These are phyloP conservation scores for Lingula anatina DNA, from an alignment of 2,888 invertebrate genomes.

Conservation along the genomic window DNA sequence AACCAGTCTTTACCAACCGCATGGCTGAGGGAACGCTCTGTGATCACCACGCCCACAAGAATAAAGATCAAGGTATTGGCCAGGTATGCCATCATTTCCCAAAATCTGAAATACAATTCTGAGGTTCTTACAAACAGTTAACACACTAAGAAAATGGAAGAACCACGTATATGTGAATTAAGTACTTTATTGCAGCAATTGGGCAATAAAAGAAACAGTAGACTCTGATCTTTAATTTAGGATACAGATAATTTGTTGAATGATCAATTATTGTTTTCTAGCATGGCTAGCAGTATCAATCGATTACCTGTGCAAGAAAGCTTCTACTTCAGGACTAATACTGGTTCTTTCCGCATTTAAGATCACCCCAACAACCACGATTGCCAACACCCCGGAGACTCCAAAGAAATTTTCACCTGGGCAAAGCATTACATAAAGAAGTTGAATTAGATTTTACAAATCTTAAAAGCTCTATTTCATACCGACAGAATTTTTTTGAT, in stretches of 20 bases:
- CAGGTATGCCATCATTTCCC: conserved; percentile 54
- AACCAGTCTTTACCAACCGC: conserved; percentile 56
- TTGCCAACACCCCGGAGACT: conserved; percentile 54
- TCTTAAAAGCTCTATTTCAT: no score
- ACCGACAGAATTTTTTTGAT: no score
- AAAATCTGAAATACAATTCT: conserved; percentile 45
- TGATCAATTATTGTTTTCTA: no score
- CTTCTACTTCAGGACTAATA: conserved; percentile 54
- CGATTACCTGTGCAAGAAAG: conserved; percentile 48
- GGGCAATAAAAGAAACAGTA: no score
- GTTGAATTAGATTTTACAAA: no score
- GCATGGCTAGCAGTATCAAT: no score
- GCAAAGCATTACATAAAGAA: conserved; percentile 7
- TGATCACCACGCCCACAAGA: conserved; percentile 61
- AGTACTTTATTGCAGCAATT: no score
- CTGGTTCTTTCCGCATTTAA: conserved; percentile 50
- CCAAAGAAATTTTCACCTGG: conserved; percentile 36
- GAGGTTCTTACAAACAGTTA: conserved; percentile 1
- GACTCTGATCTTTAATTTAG: no score
- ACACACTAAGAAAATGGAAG: neutral
- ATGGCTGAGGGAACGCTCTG: conserved; percentile 56
- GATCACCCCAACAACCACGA: conserved; percentile 52
- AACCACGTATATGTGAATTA: no score
- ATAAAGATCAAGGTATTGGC: conserved; percentile 61
- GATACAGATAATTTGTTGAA: no score